Evolutionary conservation across 2,888 invertebrate species (phyloP), one percentile per base, ranked within the genome.

Genomic region (Acanthosepion pharaonis): DNA sequence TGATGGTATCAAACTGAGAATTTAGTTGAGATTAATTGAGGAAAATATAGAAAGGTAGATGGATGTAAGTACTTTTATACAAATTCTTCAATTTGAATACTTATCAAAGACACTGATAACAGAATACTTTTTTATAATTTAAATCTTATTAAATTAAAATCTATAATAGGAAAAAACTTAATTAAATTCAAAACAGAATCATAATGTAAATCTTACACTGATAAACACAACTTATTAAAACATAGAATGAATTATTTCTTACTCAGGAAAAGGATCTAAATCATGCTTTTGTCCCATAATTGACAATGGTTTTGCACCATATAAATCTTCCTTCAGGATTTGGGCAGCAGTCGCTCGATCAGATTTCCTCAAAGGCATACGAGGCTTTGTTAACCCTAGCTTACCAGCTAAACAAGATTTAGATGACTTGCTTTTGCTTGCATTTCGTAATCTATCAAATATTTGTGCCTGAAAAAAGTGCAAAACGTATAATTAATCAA

Each of bases 221-320:
- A 20, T 23, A 94, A 94, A 94, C 6, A 53, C 20, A 5, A 42
- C 23, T 94, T 25, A 91, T 91, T 51, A 53, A 92, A 20, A 91
- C 92, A n/a, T n/a, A 51, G 49, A n/a, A 93, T 9, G 48, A n/a
- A n/a, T 92, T 49, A 28, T 93, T 42, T 95, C 95, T 96, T 95
- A 96, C 96, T 96, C 96, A 25, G 95, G 95, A 95, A 96, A 96
- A 51, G 94, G 95, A 51, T 95, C 98, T 94, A 99, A 97, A 95
- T 98, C 98, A 96, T 98, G 98, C 94, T 98, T 97, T 93, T 95
- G 94, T 8, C 97, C 97, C 94, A 97, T 95, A 91, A 97, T 96
- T 92, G 97, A 96, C 15, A 97, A 95, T 48, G 96, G 94, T 15
- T 96, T 55, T 3, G 95, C 92, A 0, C 96, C 96, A 93, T 95